Conservation (phyloP, 2,797 vertebrate genomes). For the Enteromius afrohamiltoni region DNA sequence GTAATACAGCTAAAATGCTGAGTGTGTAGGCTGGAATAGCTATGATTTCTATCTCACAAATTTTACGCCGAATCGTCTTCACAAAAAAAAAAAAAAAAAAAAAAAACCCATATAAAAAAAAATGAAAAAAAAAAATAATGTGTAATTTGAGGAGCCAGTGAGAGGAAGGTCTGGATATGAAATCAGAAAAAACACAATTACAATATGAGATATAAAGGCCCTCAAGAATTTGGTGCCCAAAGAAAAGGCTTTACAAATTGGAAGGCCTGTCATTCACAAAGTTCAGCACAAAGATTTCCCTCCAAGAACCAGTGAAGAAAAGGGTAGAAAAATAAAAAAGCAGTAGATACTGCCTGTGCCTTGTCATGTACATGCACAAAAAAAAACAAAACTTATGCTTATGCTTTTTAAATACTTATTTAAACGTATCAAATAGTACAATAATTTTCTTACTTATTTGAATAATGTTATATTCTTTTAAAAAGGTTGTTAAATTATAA, state of each 20-base stretch:
- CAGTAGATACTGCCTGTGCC: neutral
- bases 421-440: neutral
- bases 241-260: neutral
- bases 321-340: neutral
- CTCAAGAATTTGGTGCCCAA: neutral
- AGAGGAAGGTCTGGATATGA: conserved; percentile 1
- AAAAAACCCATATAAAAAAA: conserved; percentile 15
- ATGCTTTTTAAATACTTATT: neutral
- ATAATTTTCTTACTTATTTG: neutral
- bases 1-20: conserved; percentile 48
- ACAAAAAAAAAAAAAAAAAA: neutral
- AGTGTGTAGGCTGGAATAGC: conserved; percentile 27
- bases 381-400: neutral
- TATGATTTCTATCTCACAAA: conserved; percentile 39
- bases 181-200: conserved; percentile 3
- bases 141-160: neutral
- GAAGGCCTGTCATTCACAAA: neutral
- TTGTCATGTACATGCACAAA: neutral
- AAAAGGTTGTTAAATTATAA: neutral
- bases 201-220: neutral
- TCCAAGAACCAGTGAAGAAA: neutral
- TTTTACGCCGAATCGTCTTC: neutral
- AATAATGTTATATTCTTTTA: neutral
- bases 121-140: neutral
- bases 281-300: neutral